Evolutionary conservation across 2,797 vertebrate genomes (phyloP).

Genomic region (Synanceia verrucosa): DNA sequence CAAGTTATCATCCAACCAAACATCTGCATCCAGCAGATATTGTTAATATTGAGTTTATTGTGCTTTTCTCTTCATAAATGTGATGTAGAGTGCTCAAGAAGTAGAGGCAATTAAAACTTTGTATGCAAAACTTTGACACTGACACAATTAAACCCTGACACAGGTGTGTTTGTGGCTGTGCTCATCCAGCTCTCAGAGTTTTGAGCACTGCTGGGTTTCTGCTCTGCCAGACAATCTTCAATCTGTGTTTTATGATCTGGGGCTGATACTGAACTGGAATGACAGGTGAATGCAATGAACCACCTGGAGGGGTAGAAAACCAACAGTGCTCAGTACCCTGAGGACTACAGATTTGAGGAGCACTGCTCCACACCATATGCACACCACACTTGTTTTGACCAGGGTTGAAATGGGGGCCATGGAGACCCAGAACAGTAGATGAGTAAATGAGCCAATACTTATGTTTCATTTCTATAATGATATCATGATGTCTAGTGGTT

Average conservation of each 20-base stretch:
- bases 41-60: background rate
- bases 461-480: background rate
- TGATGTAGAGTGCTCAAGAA: background rate
- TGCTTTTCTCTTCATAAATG: background rate
- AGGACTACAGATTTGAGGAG: background rate
- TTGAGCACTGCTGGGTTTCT: background rate
- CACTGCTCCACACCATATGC: background rate
- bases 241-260: slow-evolving; percentile 11
- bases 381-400: slow-evolving; percentile 15
- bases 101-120: background rate
- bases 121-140: background rate
- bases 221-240: slow-evolving; percentile 8
- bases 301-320: slow-evolving; percentile 29
- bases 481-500: background rate
- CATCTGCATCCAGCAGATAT: background rate
- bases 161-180: background rate
- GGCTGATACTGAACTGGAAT: slow-evolving; percentile 29
- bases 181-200: background rate
- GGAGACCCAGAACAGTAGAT: background rate
- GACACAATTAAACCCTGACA: background rate
- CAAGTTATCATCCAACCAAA: background rate
- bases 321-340: slow-evolving; percentile 7
- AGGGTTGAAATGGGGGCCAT: slow-evolving; percentile 6
- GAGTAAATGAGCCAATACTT: background rate
- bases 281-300: slow-evolving; percentile 48